Conservation (phyloP, 2,888 invertebrate genomes). For the Hypsopygia costalis region DNA sequence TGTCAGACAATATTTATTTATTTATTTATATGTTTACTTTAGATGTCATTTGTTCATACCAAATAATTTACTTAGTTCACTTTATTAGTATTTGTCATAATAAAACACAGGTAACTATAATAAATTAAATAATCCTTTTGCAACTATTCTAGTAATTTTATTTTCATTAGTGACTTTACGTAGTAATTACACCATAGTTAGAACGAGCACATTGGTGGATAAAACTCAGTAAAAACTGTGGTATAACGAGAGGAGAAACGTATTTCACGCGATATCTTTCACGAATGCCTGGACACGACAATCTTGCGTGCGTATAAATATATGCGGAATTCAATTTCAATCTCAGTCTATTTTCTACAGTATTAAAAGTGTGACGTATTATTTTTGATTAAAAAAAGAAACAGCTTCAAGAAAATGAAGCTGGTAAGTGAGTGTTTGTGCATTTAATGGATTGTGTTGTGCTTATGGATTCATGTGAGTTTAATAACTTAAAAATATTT, state of each 20-base stretch:
- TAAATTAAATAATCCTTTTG: too few relatives aligned
- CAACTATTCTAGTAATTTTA: too few relatives aligned
- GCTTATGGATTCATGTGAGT: slow-evolving; percentile 1
- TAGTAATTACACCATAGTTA: slow-evolving; percentile 17
- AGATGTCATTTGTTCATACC: too few relatives aligned
- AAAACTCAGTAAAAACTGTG: slow-evolving; percentile 25
- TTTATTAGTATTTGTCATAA: too few relatives aligned
- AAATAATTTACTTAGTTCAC: too few relatives aligned
- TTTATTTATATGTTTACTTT: too few relatives aligned
- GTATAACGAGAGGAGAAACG: slow-evolving; percentile 53
- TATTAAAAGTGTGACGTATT: slow-evolving; percentile 61
- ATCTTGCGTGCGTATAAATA: slow-evolving; percentile 75
- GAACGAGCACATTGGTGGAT: slow-evolving; percentile 23
- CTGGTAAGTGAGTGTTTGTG: slow-evolving; percentile 65
- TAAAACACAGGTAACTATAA: too few relatives aligned
- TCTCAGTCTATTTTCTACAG: slow-evolving; percentile 69
- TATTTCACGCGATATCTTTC: slow-evolving; percentile 63
- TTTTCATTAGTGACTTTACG: not conserved
- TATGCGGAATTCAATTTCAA: slow-evolving; percentile 79
- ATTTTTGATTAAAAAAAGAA: slow-evolving; percentile 26
- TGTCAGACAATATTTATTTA: too few relatives aligned
- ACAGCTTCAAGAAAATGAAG: slow-evolving; percentile 70
- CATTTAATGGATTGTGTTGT: slow-evolving; percentile 27
- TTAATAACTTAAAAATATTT: slow-evolving; percentile 7
- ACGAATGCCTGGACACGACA: slow-evolving; percentile 69